Conservation (phyloP, 1,140 invertebrate genomes). For the Atta cephalotes region DNA sequence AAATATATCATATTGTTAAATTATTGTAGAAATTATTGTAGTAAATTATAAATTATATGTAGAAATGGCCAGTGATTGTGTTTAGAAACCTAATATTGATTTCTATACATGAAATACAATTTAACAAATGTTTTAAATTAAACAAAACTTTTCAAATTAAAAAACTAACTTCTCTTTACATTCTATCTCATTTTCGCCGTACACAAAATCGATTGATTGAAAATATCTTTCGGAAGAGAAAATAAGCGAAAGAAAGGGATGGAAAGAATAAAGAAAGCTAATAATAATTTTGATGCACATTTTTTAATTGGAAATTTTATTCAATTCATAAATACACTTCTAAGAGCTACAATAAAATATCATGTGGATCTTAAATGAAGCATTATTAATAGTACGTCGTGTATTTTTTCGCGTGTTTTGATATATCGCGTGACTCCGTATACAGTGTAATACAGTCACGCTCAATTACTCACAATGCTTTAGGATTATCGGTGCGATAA, state of each 20-base stretch:
- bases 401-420: constrained; percentile 15
- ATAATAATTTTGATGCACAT: background rate
- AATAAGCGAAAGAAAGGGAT: background rate
- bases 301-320: background rate
- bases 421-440: constrained; percentile 21
- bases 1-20: background rate
- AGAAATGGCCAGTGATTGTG: background rate
- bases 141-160: background rate
- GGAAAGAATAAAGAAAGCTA: background rate
- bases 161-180: background rate
- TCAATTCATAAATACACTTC: background rate
- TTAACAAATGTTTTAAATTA: background rate
- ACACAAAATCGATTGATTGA: background rate
- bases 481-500: constrained; percentile 39
- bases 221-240: background rate
- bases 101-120: background rate
- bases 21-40: background rate
- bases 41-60: no score
- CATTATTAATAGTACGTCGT: constrained; percentile 33
- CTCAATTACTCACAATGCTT: constrained; percentile 58
- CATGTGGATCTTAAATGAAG: background rate
- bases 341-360: constrained; percentile 1
- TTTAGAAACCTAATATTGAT: background rate
- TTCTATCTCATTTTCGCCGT: background rate
- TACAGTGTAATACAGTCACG: constrained; percentile 51